phyloP scores from a whole-genome alignment of 2,113 vertebrate genomes.

The Mixornis gularis region DNA sequence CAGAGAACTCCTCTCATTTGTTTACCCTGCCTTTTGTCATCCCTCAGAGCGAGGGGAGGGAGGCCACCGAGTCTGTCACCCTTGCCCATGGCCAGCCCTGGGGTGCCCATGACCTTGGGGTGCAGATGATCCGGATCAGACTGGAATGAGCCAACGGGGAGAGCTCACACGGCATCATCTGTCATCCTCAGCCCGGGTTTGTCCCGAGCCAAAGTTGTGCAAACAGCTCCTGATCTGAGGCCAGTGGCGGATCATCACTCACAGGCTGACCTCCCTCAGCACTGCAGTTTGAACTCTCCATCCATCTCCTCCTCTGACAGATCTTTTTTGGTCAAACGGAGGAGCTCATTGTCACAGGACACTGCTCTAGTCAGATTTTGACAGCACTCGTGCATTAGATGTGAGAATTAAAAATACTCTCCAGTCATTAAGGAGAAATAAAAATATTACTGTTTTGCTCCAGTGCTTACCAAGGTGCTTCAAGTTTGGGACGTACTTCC shows the following conservation, averaged over 20 bases:
- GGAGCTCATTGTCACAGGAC: background rate
- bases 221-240: conserved; percentile 44
- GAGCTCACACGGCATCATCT: background rate
- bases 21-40: background rate
- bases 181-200: background rate
- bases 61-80: background rate
- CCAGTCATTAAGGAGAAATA: background rate
- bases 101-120: background rate
- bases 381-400: background rate
- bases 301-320: background rate
- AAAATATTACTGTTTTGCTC: background rate
- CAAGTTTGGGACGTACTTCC: background rate
- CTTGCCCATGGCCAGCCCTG: background rate
- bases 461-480: background rate
- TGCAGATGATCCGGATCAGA: background rate
- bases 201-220: background rate
- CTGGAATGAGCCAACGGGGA: conserved; percentile 21
- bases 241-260: conserved; percentile 31
- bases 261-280: background rate
- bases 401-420: background rate
- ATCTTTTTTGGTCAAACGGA: background rate
- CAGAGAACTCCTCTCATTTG: background rate
- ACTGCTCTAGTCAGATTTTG: background rate
- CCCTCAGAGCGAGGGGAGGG: background rate
- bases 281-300: background rate